Evolutionary conservation across 1,140 invertebrate species (phyloP), one percentile per base, ranked within the genome.

Genomic region (Panulirus ornatus): DNA sequence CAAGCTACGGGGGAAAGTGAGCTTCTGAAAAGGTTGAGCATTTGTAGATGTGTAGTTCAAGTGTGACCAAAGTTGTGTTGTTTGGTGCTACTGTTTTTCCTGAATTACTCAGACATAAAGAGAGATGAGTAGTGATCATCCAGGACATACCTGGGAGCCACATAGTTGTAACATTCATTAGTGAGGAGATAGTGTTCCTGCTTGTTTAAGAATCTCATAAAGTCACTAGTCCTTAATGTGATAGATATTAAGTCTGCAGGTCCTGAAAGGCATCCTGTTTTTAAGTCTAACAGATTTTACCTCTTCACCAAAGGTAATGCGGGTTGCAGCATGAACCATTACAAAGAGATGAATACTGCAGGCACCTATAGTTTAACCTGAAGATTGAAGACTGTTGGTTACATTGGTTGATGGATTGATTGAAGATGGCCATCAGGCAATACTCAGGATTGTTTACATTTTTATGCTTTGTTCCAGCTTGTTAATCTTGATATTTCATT

Each of bases 1-100:
- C 93, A 97, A 97, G 94, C 96, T 97, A 66, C 95, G 97, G 91
- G 97, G 97, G 78, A 97, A 97, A 94, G 95, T 97, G 92, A 97
- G 97, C 93, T 98, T 97, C 93, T 98, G 95, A 95, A 73, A 54
- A 36, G 47, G 30, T 86, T 51, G 30, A 54, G 71, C 71, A 71
- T 76, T 34, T 79, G 73, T 71, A 51, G 70, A 54, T 30, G 34
- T 86, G 66, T 73, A 58, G n/a, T n/a, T 86, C n/a, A 66, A 30
- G n/a, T 66, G 58, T 27, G 27, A 66, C 27, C n/a, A 66, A 66
- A 58, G 30, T 0, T 66, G 30, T 66, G 30, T 30, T 30, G 5
- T 30, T 30, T 66, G 16, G 6, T 66, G 27, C 8, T 30, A 8
- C n/a, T 27, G n/a, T 66, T 66, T 63, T 63, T 6, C n/a, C 58